These are phyloP conservation scores for Phyllostomus hastatus DNA, from an alignment of 2,113 vertebrate genomes.

Conservation along the genomic window DNA sequence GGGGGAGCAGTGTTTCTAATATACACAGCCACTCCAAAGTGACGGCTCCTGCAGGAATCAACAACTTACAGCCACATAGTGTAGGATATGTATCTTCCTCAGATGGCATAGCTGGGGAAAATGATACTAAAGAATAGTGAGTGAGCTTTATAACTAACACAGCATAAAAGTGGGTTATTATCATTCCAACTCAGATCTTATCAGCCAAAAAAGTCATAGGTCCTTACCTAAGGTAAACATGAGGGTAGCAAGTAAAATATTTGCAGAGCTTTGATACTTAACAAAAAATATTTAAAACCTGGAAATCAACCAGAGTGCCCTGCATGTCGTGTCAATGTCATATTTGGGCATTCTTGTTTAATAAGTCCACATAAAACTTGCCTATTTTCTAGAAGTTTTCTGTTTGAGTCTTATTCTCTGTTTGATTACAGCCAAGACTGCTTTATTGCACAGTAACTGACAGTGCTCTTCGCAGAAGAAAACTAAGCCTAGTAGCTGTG, in stretches of 20 bases:
- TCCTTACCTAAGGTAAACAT: neutral
- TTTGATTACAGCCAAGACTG: neutral
- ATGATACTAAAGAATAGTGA: neutral
- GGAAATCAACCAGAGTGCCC: neutral
- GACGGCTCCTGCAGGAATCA: neutral
- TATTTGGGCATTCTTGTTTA: neutral
- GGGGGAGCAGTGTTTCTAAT: neutral
- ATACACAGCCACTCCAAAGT: neutral
- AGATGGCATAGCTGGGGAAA: neutral
- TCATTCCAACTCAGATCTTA: neutral
- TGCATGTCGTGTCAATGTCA: neutral
- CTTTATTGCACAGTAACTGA: neutral
- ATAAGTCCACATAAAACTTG: neutral
- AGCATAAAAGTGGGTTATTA: neutral
- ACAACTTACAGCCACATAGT: accelerated
- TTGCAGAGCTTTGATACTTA: neutral
- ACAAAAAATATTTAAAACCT: neutral
- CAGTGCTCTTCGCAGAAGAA: neutral
- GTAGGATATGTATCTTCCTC: neutral
- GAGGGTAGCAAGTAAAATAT: neutral
- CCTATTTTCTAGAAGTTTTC: neutral
- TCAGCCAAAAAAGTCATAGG: neutral
- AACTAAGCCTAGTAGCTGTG: neutral
- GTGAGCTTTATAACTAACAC: neutral
- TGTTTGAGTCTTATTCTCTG: neutral